phyloP scores from a whole-genome alignment of 2,797 vertebrate genomes.

The Cryptoprocta ferox region DNA sequence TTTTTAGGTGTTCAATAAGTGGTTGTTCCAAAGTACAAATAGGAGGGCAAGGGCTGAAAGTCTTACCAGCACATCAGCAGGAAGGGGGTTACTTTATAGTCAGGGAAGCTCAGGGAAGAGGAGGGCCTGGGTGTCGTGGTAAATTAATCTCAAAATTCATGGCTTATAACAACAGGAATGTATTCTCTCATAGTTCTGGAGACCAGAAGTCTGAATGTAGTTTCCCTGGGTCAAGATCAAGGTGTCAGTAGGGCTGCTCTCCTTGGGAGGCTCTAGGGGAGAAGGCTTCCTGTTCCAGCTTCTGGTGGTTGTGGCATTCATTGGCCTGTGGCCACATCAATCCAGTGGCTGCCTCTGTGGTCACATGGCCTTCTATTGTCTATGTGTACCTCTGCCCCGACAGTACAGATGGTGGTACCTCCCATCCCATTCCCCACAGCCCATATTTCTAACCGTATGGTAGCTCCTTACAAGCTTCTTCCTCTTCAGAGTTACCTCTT shows the following conservation, averaged over 20 bases:
- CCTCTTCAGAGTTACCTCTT: background rate
- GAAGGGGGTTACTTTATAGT: background rate
- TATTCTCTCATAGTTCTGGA: background rate
- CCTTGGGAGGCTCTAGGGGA: background rate
- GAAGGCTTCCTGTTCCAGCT: background rate
- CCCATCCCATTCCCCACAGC: background rate
- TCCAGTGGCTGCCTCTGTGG: background rate
- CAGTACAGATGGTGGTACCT: background rate
- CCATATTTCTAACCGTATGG: fast-evolving
- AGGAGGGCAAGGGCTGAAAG: background rate
- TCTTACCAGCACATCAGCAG: background rate
- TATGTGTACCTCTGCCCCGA: background rate
- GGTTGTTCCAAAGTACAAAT: background rate
- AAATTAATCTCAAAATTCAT: background rate
- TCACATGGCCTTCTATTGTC: background rate
- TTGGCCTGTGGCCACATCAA: background rate
- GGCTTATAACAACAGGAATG: background rate
- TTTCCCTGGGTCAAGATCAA: background rate
- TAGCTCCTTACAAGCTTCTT: background rate
- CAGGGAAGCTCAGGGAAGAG: background rate
- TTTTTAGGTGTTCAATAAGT: background rate
- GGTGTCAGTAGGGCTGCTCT: background rate
- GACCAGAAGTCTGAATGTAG: background rate
- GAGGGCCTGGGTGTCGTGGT: background rate
- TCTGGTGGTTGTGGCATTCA: fast-evolving